Evolutionary conservation across 1,140 invertebrate species (phyloP).

Genomic region (Trialeurodes vaporariorum): DNA sequence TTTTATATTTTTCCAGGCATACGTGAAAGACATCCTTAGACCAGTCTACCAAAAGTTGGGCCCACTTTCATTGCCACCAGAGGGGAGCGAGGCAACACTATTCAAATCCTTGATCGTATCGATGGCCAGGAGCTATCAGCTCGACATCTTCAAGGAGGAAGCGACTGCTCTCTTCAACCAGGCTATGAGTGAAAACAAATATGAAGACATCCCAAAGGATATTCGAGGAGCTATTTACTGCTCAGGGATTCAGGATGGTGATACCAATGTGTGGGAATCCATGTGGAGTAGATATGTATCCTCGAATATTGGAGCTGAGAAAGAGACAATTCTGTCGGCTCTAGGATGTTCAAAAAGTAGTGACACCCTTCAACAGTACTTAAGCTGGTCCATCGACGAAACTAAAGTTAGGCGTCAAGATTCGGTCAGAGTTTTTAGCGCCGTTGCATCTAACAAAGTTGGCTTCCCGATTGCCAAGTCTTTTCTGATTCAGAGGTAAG

Average conservation of each 20-base stretch:
- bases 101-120: neutral
- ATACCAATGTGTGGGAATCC: neutral
- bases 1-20: neutral
- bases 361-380: constrained; percentile 31
- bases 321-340: constrained; percentile 45
- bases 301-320: constrained; percentile 55
- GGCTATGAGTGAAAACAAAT: neutral
- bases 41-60: neutral
- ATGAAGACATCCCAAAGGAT: neutral
- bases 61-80: neutral
- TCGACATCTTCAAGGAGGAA: neutral
- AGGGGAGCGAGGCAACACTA: neutral
- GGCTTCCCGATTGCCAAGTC: constrained; percentile 51
- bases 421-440: constrained; percentile 27
- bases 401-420: constrained; percentile 36
- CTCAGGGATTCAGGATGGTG: neutral
- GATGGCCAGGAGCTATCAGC: neutral
- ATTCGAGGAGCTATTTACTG: neutral
- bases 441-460: constrained; percentile 35
- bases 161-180: neutral
- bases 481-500: constrained; percentile 41
- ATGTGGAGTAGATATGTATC: constrained; percentile 41
- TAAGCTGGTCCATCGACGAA: constrained; percentile 32
- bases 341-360: constrained; percentile 48
- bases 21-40: neutral